Evolutionary conservation across 2,888 invertebrate species (phyloP).

Genomic region (Belgica antarctica): DNA sequence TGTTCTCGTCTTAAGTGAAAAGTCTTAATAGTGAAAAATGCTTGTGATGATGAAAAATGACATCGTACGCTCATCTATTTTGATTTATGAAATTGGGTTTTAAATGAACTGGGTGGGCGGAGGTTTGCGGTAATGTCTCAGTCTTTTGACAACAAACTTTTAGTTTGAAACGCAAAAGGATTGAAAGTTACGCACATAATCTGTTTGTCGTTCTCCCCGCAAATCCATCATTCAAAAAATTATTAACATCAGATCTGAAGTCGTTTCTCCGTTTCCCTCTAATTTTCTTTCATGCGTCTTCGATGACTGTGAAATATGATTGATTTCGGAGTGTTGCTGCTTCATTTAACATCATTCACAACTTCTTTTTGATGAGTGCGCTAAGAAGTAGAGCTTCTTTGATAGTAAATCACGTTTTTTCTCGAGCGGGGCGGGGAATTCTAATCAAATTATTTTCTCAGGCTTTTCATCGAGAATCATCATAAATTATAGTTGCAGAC

Average conservation of each 20-base stretch:
- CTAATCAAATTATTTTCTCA: slow-evolving; percentile 16
- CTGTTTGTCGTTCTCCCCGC: too few species aligned
- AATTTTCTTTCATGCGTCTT: neutral
- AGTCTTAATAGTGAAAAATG: neutral
- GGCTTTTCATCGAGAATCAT: slow-evolving; percentile 12
- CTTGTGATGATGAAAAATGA: slow-evolving; percentile 36
- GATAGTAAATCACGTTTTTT: slow-evolving; percentile 11
- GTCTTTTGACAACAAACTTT: too few species aligned
- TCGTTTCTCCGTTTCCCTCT: neutral
- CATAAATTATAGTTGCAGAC: slow-evolving; percentile 26
- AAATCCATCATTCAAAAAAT: slow-evolving; percentile 3
- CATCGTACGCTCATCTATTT: slow-evolving; percentile 38
- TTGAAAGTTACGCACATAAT: too few species aligned
- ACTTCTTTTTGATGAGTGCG: neutral
- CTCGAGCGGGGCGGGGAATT: neutral
- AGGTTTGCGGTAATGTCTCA: neutral
- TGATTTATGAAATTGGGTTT: slow-evolving; percentile 37
- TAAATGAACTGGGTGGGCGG: neutral
- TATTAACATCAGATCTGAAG: neutral
- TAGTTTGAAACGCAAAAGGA: neutral
- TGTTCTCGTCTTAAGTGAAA: slow-evolving; percentile 3
- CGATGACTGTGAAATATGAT: slow-evolving; percentile 6
- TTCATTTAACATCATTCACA: slow-evolving; percentile 23
- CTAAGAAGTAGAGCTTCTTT: neutral
- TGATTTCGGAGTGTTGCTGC: slow-evolving; percentile 12